Evolutionary conservation across 2,888 invertebrate species (phyloP), one percentile per base, ranked within the genome.

Genomic region (Neoscelio sp.): DNA sequence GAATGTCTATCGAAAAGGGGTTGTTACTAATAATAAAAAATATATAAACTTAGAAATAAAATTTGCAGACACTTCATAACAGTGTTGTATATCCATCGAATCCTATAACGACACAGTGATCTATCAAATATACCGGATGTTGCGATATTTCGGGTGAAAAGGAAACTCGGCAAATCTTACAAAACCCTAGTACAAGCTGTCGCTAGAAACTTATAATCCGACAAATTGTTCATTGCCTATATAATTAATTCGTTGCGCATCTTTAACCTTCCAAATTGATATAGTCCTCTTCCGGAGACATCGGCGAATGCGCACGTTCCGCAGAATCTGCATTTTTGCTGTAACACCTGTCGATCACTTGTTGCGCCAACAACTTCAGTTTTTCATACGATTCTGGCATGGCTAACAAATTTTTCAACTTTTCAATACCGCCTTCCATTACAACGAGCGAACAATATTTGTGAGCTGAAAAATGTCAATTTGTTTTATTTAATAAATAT

Each of bases 391-490:
- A 94, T 73, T 91, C 90, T 13, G 93, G 92, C 87, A 95, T 93
- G 6, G 90, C 87, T 10, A 95, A 91, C 54, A 96, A 90, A 79
- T 94, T 93, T 71, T 93, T 91, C 38, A 99, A 92, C 76, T 97
- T 92, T 35, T 92, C 91, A 54, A 97, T 89, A 0, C 99, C 99
- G 28, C 96, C 95, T 91, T 99, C 99, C 42, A 94, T 93, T 85
- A 95, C 95, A 42, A 99, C 94, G 87, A 98, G 92, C 79, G 93
- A 92, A 91, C 98, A 99, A 91, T 99, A 99, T 91, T 98, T 98
- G 71, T 95, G 94, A 35, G 98, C 98, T 98, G 91, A 17, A 68
- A 68, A 44, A 15, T 10, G 13, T n/a, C 10, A 62, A 17, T 33
- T 33, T 35, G 18, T 40, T 6, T 26, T 17, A 15, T 18, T 17